These are phyloP conservation scores for Corythornis leucogaster DNA, from an alignment of 2,797 vertebrate genomes.

Conservation along the genomic window DNA sequence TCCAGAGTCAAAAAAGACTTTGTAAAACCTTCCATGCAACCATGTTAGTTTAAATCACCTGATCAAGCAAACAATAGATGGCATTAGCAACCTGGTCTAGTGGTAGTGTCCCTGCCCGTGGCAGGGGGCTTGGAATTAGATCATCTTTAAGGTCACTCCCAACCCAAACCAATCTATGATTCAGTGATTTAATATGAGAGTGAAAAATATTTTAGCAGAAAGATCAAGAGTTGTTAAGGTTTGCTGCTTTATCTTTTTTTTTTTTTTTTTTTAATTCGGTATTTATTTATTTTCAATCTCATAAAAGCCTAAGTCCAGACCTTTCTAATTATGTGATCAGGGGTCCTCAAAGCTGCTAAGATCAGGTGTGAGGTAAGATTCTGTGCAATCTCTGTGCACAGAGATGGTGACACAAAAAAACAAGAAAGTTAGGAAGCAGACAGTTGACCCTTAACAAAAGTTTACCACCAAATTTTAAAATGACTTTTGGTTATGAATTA, in stretches of 20 bases:
- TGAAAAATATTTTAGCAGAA: background rate
- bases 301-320: background rate
- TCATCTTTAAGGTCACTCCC: background rate
- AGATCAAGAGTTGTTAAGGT: background rate
- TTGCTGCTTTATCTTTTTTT: background rate
- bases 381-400: background rate
- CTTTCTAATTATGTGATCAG: background rate
- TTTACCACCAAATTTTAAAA: background rate
- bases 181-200: background rate
- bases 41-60: background rate
- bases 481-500: background rate
- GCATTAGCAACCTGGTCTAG: background rate
- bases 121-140: background rate
- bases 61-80: background rate
- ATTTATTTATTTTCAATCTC: no score
- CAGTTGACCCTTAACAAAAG: background rate
- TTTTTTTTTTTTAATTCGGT: no score
- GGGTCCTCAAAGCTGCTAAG: background rate
- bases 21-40: background rate
- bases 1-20: background rate
- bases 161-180: background rate
- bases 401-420: background rate
- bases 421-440: background rate
- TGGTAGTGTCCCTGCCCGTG: background rate
- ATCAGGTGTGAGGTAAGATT: background rate